Evolutionary conservation across 2,888 invertebrate genomes (phyloP).

Genomic region (Nasonia oneida): DNA sequence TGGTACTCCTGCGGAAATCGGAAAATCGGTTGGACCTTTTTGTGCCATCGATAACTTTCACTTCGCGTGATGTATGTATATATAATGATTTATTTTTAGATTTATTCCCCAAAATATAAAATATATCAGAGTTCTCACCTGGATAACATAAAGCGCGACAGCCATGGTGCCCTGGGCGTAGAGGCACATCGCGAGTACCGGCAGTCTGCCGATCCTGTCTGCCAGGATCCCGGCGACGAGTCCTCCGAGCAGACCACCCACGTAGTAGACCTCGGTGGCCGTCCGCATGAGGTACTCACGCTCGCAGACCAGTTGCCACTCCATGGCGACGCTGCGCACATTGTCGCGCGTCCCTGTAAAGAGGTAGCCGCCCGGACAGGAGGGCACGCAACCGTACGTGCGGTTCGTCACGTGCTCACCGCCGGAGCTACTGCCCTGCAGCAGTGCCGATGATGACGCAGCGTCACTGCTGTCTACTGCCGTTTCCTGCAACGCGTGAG

Average conservation of each 20-base stretch:
- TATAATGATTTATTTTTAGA: too few species aligned
- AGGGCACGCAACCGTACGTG: slow-evolving; percentile 62
- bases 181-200: slow-evolving; percentile 77
- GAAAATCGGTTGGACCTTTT: not conserved
- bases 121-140: slow-evolving; percentile 65
- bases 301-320: slow-evolving; percentile 79
- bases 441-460: not conserved
- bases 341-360: slow-evolving; percentile 68
- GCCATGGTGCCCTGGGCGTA: slow-evolving; percentile 77
- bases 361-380: slow-evolving; percentile 65
- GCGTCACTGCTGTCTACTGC: not conserved
- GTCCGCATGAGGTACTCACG: slow-evolving; percentile 73
- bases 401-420: slow-evolving; percentile 29
- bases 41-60: too few species aligned
- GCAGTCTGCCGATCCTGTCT: slow-evolving; percentile 78
- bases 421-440: not conserved
- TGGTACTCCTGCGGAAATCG: slow-evolving; percentile 69
- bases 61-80: too few species aligned
- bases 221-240: slow-evolving; percentile 77
- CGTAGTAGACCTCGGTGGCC: slow-evolving; percentile 76
- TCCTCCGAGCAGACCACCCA: slow-evolving; percentile 78
- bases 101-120: not conserved
- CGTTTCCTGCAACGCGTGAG: not conserved
- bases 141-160: slow-evolving; percentile 73
- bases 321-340: slow-evolving; percentile 72